A percentile compares a stretch with the other conserved stretches of the same genome.
These are phyloP conservation scores for Furnarius figulus DNA, from an alignment of 2,113 vertebrate species.

Conservation along the genomic window DNA sequence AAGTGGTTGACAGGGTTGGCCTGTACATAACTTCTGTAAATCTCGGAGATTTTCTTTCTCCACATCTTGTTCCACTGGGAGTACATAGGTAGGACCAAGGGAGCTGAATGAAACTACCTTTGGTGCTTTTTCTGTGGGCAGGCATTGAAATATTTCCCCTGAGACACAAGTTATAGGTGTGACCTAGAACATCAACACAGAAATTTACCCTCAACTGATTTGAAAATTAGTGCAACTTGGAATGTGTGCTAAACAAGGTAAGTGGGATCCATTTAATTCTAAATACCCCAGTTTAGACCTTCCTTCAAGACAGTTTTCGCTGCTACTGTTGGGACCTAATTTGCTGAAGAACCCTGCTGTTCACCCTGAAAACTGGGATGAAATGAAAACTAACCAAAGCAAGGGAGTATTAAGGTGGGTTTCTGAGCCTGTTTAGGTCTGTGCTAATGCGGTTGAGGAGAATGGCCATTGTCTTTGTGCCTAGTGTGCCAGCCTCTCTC, in stretches of 20 bases:
- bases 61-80: background rate
- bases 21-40: background rate
- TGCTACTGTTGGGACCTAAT: background rate
- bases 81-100: background rate
- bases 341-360: background rate
- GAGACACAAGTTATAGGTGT: background rate
- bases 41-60: background rate
- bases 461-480: background rate
- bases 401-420: accelerated
- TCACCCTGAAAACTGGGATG: accelerated
- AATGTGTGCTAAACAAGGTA: background rate
- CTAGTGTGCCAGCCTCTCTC: background rate
- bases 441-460: background rate
- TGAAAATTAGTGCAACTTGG: background rate
- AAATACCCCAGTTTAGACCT: background rate
- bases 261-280: background rate
- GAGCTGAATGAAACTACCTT: background rate
- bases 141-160: background rate
- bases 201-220: background rate
- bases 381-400: background rate
- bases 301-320: background rate
- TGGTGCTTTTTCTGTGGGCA: background rate
- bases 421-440: background rate
- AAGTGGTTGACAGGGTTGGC: background rate
- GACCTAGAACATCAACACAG: background rate